Conservation (phyloP, 2,888 invertebrate genomes). For the Protonemura montana region DNA sequence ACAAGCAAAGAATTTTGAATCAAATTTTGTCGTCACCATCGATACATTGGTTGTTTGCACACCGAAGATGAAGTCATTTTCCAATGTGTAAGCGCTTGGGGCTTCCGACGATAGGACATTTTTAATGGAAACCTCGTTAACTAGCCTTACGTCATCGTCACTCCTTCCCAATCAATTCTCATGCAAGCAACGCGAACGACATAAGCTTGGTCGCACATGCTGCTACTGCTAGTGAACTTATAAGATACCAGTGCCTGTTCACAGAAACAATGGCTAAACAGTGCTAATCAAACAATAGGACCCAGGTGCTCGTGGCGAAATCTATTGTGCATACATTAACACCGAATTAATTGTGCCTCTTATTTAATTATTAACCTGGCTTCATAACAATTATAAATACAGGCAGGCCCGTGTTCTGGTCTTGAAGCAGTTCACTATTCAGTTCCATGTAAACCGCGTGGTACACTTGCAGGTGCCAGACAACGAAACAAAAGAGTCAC, state of each 20-base stretch:
- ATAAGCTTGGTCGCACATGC: not conserved
- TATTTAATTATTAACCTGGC: not conserved
- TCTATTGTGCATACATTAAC: not conserved
- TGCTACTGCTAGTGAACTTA: too few relatives aligned
- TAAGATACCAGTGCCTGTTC: not conserved
- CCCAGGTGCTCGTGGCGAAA: not conserved
- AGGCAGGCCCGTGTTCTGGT: not conserved
- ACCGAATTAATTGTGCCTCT: not conserved
- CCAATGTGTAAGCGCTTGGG: not conserved
- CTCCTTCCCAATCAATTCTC: conserved; percentile 7
- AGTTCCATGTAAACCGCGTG: too few relatives aligned
- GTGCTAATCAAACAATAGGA: not conserved
- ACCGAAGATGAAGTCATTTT: not conserved
- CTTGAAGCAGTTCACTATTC: not conserved
- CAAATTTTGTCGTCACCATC: not conserved
- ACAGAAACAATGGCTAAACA: not conserved
- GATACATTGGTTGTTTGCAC: not conserved
- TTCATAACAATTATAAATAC: not conserved
- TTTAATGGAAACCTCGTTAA: not conserved
- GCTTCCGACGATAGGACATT: not conserved
- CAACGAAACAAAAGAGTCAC: not conserved
- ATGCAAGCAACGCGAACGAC: not conserved
- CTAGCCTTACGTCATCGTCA: not conserved
- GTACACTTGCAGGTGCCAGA: not conserved
- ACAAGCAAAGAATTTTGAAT: not conserved